Percentiles rank a stretch among this genome's conserved stretches.
Evolutionary conservation across 2,888 invertebrate species (phyloP).

Genomic region (Lamproptera curius): DNA sequence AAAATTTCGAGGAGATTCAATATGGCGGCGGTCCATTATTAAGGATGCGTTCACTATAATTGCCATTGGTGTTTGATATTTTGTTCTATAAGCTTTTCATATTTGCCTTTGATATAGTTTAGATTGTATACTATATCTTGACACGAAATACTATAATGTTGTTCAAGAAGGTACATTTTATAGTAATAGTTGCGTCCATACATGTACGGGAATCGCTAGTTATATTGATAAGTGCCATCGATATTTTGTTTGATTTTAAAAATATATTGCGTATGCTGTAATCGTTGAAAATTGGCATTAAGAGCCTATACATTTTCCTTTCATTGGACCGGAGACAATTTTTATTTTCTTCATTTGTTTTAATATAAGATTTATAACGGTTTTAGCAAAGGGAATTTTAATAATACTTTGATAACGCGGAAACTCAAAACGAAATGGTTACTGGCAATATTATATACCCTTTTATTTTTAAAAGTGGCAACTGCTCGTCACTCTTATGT

Average conservation of each 20-base stretch:
- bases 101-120: neutral
- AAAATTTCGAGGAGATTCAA: no score
- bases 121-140: neutral
- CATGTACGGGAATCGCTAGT: slow-evolving; percentile 7
- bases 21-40: no score
- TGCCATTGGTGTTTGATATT: no score
- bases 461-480: neutral
- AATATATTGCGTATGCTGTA: no score
- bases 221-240: slow-evolving; percentile 12
- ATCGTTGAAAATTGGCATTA: no score
- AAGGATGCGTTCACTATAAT: no score
- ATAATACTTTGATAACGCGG: neutral
- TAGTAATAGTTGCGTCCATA: slow-evolving; percentile 11
- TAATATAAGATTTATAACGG: neutral
- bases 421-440: neutral
- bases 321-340: no score
- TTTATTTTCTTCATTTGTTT: neutral
- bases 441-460: neutral
- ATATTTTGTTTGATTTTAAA: no score
- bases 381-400: neutral
- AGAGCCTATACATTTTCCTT: no score
- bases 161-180: slow-evolving; percentile 1
- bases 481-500: neutral
- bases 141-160: no score
- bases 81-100: slow-evolving; percentile 8